phyloP scores from a whole-genome alignment of 2,113 vertebrate genomes.

The Lepus europaeus region DNA sequence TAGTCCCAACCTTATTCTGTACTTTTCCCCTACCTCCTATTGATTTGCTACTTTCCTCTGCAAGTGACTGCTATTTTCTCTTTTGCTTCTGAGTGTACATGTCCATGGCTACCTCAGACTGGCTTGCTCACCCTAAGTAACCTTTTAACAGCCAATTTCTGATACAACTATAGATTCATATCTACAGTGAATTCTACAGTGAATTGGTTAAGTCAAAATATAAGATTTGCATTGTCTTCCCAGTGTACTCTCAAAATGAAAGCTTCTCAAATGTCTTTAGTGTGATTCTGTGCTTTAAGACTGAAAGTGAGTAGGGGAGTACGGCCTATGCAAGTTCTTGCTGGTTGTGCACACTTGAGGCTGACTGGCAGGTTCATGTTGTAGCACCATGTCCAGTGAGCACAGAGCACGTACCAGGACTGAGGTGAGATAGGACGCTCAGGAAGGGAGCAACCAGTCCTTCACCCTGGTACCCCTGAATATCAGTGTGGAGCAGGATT shows the following conservation, averaged over 20 bases:
- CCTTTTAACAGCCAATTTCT: constrained; percentile 5
- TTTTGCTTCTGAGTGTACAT: not conserved
- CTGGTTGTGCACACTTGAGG: no score
- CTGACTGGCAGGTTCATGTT: not conserved
- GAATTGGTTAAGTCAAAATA: not conserved
- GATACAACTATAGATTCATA: not conserved
- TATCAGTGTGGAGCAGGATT: not conserved
- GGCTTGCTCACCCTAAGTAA: not conserved
- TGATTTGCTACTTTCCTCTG: not conserved
- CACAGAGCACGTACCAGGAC: not conserved
- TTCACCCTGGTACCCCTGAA: not conserved
- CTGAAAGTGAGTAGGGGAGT: not conserved
- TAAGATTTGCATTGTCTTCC: not conserved
- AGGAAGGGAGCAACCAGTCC: not conserved
- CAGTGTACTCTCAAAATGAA: not conserved
- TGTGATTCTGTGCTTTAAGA: constrained; percentile 23
- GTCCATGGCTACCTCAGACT: not conserved
- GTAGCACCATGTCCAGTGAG: not conserved
- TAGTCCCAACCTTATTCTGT: not conserved
- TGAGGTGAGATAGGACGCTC: not conserved
- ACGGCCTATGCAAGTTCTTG: not conserved
- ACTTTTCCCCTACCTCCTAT: not conserved
- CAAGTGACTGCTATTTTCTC: not conserved
- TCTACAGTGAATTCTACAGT: not conserved
- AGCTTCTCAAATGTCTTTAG: not conserved